Percentiles rank a stretch among this genome's conserved stretches.
These are phyloP conservation scores for Crocallis elinguaria DNA, from an alignment of 2,888 invertebrate genomes.

Conservation along the genomic window DNA sequence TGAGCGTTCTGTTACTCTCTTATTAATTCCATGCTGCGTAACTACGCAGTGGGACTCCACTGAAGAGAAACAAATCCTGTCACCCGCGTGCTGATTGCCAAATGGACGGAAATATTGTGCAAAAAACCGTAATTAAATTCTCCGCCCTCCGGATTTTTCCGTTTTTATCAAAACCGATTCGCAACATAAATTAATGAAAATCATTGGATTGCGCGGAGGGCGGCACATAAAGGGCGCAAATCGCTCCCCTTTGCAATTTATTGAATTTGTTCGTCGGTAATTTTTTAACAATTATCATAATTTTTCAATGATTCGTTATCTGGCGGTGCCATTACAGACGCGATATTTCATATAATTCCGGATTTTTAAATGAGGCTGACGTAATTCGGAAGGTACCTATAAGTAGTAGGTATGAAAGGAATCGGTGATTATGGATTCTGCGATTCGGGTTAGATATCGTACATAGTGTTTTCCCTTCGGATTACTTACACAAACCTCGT, in stretches of 20 bases:
- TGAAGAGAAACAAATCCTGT: neutral
- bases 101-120: constrained; percentile 30
- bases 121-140: constrained; percentile 38
- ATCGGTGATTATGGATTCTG: constrained; percentile 17
- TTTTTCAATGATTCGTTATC: constrained; percentile 75
- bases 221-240: constrained; percentile 36
- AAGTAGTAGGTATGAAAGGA: neutral
- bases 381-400: constrained; percentile 10
- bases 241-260: constrained; percentile 55
- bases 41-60: no score
- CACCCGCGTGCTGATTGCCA: constrained; percentile 22
- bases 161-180: constrained; percentile 51
- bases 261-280: constrained; percentile 58
- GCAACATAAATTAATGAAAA: constrained; percentile 62
- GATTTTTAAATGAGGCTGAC: constrained; percentile 28
- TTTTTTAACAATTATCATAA: constrained; percentile 73
- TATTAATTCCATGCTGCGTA: no score
- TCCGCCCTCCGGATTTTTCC: constrained; percentile 41
- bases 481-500: no score
- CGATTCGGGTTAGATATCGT: constrained; percentile 2
- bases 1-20: no score
- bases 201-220: constrained; percentile 44
- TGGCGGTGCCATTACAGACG: constrained; percentile 45
- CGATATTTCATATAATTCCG: constrained; percentile 33
- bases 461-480: neutral